Conservation (phyloP, 2,113 vertebrate species). For the Phylloscopus whistleri region DNA sequence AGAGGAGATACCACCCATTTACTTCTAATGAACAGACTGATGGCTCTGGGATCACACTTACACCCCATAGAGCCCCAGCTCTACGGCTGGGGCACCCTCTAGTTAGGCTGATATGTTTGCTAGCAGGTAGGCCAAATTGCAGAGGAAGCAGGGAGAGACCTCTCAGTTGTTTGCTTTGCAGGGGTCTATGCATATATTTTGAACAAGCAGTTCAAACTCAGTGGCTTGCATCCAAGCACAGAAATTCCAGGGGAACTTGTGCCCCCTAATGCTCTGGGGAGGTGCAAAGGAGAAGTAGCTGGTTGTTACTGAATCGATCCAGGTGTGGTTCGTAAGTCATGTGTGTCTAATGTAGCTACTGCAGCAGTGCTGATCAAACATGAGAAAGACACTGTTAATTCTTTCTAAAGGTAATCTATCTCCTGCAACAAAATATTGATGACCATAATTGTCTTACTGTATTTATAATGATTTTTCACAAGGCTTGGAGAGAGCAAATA, state of each 20-base stretch:
- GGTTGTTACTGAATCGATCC: neutral
- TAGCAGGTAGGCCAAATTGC: neutral
- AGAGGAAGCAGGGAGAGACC: neutral
- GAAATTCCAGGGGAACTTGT: neutral
- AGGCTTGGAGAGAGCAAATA: neutral
- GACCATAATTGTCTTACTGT: neutral
- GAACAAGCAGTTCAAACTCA: neutral
- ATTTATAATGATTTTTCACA: neutral
- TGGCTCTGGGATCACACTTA: neutral
- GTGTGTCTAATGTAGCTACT: neutral
- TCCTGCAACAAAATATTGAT: neutral
- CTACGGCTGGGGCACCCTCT: neutral
- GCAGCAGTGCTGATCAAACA: neutral
- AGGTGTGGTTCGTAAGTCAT: rapidly evolving
- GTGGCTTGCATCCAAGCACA: neutral
- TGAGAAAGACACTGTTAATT: neutral
- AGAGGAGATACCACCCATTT: neutral
- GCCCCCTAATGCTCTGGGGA: neutral
- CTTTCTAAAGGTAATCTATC: neutral
- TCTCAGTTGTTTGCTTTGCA: neutral
- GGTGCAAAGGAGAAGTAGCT: neutral
- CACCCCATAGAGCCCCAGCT: rapidly evolving
- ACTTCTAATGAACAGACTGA: neutral
- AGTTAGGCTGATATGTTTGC: neutral
- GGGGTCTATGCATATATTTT: neutral